Evolutionary conservation across 2,113 vertebrate species (phyloP).

Genomic region (Pterocles burchelli): DNA sequence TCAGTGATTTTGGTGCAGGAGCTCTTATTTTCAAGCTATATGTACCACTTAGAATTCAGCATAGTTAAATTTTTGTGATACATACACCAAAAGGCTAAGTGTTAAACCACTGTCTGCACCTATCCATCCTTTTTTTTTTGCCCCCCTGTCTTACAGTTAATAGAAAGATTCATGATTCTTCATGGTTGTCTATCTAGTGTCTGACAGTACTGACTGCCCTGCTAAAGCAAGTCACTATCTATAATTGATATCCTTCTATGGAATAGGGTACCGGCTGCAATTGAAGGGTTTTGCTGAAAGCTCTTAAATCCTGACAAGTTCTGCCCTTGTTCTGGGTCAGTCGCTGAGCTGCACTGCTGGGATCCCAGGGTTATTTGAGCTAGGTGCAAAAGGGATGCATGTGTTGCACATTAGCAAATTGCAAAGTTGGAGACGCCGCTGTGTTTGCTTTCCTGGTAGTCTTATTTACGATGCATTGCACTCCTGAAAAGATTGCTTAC

Average conservation of each 20-base stretch:
- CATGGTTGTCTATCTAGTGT: conserved; percentile 93
- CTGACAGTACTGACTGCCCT: conserved; percentile 91
- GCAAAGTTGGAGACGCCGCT: conserved; percentile 43
- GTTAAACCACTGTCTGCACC: conserved; percentile 72
- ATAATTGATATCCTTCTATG: conserved; percentile 99
- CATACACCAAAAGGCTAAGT: conserved; percentile 66
- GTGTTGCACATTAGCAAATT: conserved; percentile 73
- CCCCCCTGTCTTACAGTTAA: conserved; percentile 83
- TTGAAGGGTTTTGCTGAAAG: conserved; percentile 96
- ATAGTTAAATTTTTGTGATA: conserved; percentile 65
- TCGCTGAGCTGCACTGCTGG: conserved; percentile 71
- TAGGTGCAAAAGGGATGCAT: conserved; percentile 66
- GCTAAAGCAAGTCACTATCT: conserved; percentile 98
- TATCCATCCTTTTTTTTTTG: conserved; percentile 60
- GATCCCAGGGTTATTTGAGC: conserved; percentile 79
- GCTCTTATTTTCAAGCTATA: not conserved
- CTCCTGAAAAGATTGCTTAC: conserved; percentile 40
- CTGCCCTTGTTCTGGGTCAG: conserved; percentile 86
- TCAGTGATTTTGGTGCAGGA: not conserved
- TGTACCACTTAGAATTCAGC: not conserved
- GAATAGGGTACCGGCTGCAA: conserved; percentile 93
- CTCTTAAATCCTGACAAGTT: conserved; percentile 98
- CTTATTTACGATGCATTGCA: conserved; percentile 20
- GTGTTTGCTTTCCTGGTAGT: conserved; percentile 30
- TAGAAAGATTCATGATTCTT: conserved; percentile 97